These are phyloP conservation scores for Papilio xuthus DNA, from an alignment of 1,140 invertebrate species.

Conservation along the genomic window DNA sequence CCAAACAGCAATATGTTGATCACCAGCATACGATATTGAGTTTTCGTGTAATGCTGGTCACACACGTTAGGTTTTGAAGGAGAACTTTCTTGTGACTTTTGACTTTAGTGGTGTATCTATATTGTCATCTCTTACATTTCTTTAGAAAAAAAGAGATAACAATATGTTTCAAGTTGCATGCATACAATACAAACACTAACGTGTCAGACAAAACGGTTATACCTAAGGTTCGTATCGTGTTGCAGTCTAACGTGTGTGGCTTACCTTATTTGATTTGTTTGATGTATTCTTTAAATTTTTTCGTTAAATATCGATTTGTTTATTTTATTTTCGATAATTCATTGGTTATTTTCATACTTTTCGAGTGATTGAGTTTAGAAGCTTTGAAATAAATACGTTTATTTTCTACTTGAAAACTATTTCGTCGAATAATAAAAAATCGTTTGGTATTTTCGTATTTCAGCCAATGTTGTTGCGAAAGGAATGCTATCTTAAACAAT, in stretches of 20 bases:
- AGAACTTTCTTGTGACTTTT: too few species aligned
- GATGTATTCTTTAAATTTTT: conserved; percentile 19
- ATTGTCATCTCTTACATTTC: too few species aligned
- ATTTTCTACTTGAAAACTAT: not conserved
- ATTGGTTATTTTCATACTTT: conserved; percentile 8
- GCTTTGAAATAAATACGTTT: not conserved
- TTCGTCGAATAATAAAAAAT: not conserved
- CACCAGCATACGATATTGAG: not conserved
- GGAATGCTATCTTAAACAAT: not conserved
- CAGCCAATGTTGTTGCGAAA: not conserved
- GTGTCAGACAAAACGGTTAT: too few species aligned
- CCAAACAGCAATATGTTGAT: not conserved
- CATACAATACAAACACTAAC: not conserved
- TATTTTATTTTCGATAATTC: not conserved
- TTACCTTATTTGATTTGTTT: not conserved
- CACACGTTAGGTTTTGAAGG: not conserved
- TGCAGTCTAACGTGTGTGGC: not conserved
- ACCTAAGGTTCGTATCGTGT: too few species aligned
- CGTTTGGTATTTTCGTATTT: not conserved
- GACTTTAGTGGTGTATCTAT: not conserved
- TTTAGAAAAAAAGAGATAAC: too few species aligned
- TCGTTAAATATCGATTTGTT: conserved; percentile 11
- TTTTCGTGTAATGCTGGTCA: not conserved
- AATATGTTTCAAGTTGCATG: too few species aligned
- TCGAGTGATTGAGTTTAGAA: not conserved